phyloP scores from a whole-genome alignment of 2,113 vertebrate species.

The Phoenicopterus ruber region DNA sequence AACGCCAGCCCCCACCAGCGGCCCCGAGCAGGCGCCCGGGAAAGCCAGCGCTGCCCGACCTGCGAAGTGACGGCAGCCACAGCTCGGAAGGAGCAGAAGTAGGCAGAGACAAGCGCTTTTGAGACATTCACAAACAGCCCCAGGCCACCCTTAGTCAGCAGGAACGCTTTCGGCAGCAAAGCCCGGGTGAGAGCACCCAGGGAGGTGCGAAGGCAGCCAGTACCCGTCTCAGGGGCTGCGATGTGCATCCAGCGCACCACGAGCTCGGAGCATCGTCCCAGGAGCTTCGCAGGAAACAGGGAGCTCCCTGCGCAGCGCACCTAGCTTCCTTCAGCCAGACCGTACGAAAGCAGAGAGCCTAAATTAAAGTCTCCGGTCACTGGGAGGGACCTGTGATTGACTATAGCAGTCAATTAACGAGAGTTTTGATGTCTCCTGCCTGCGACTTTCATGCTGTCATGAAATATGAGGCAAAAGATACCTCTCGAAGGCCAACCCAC shows the following conservation, averaged over 20 bases:
- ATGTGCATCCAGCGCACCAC: accelerated
- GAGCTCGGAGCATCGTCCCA: not conserved
- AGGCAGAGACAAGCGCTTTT: not conserved
- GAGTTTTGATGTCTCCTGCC: not conserved
- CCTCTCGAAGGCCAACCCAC: not conserved
- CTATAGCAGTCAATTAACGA: not conserved
- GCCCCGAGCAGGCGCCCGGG: accelerated
- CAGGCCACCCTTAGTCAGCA: not conserved
- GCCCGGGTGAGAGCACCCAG: not conserved
- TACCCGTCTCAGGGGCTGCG: not conserved
- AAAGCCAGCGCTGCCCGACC: not conserved
- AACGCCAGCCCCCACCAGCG: not conserved
- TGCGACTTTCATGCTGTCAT: not conserved
- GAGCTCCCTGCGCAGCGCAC: not conserved
- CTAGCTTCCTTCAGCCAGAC: not conserved
- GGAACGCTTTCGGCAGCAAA: not conserved
- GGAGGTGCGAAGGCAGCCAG: not conserved
- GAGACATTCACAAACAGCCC: not conserved
- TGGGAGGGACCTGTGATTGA: not conserved
- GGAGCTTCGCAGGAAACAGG: not conserved
- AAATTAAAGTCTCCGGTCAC: not conserved
- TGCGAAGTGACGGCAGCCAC: not conserved
- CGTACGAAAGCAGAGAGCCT: not conserved
- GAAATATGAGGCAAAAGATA: not conserved
- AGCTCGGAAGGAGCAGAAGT: not conserved